phyloP scores from a whole-genome alignment of 2,888 invertebrate genomes.

The Deroplatys truncata region DNA sequence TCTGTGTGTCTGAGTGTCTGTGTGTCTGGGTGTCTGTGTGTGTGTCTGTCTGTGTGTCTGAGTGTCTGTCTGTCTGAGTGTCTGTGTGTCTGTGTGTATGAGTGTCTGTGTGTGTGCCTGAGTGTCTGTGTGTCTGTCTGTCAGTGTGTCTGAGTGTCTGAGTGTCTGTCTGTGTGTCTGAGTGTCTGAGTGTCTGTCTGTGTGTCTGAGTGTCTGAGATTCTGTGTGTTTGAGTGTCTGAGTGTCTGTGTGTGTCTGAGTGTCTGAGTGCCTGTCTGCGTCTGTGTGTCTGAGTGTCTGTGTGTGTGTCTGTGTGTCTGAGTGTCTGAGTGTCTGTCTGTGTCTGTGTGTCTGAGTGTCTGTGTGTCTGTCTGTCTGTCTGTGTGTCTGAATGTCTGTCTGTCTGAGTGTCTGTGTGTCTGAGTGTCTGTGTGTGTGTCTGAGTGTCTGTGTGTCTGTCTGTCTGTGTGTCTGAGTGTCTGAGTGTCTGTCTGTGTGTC shows the following conservation, averaged over 20 bases:
- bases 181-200: not conserved
- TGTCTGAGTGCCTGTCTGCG: too few species aligned
- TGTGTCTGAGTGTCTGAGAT: too few species aligned
- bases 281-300: not conserved
- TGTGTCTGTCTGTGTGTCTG: not conserved
- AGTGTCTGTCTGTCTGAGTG: not conserved
- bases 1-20: not conserved
- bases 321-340: not conserved
- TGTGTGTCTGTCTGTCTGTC: not conserved
- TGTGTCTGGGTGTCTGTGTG: too few species aligned
- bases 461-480: not conserved
- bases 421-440: not conserved
- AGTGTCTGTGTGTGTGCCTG: not conserved
- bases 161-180: not conserved
- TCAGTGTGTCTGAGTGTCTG: not conserved
- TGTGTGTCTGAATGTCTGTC: too few species aligned
- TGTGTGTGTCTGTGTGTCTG: not conserved
- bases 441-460: not conserved
- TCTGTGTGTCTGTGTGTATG: too few species aligned
- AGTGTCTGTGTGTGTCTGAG: too few species aligned
- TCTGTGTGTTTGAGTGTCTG: too few species aligned
- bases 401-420: not conserved
- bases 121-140: not conserved
- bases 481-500: not conserved
- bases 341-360: not conserved